Percentiles rank a stretch among this genome's conserved stretches.
phyloP scores from a whole-genome alignment of 2,888 invertebrate genomes.

The Caenorhabditis wallacei region DNA sequence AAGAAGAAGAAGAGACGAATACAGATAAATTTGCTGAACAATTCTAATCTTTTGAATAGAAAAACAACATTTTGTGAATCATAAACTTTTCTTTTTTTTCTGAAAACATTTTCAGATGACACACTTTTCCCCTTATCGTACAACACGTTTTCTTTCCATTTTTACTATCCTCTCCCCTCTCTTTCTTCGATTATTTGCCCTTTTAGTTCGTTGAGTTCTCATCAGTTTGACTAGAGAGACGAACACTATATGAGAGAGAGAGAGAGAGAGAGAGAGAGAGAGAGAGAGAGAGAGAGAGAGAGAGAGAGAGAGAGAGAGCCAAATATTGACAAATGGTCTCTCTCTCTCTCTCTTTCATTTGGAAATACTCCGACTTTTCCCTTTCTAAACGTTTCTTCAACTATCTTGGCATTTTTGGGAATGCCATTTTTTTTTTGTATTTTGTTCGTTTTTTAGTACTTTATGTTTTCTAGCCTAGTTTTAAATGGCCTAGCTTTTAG shows the following conservation, averaged over 20 bases:
- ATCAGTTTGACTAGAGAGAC: constrained; percentile 31
- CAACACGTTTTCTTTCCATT: constrained; percentile 1
- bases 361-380: neutral
- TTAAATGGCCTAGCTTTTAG: too few species aligned
- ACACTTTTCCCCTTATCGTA: neutral
- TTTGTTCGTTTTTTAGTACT: too few species aligned
- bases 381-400: too few species aligned
- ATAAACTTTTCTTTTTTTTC: neutral
- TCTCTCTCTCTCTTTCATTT: constrained; percentile 4
- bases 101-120: too few species aligned
- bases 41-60: constrained; percentile 31
- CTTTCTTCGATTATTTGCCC: constrained; percentile 27
- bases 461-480: too few species aligned
- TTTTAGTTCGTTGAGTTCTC: constrained; percentile 11
- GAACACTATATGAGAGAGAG: constrained; percentile 10
- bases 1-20: constrained; percentile 19
- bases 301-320: constrained; percentile 18
- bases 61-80: constrained; percentile 11
- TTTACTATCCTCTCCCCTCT: neutral
- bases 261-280: constrained; percentile 11
- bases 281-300: constrained; percentile 11
- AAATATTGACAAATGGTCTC: constrained; percentile 43
- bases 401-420: too few species aligned
- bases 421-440: too few species aligned
- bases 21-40: constrained; percentile 63